Evolutionary conservation across 2,113 vertebrate genomes (phyloP).

Genomic region (Hippocampus zosterae): DNA sequence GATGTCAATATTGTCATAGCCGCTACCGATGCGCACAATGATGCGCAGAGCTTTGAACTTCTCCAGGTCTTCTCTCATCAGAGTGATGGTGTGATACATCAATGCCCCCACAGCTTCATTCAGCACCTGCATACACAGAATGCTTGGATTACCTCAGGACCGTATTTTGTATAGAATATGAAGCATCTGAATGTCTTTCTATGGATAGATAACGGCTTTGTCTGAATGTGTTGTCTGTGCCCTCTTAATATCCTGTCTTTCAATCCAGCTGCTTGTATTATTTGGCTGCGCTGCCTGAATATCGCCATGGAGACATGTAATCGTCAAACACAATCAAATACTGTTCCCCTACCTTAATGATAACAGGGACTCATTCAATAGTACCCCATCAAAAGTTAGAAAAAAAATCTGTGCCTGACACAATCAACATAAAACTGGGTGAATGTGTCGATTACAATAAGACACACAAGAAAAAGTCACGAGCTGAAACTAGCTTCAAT

Average conservation of each 20-base stretch:
- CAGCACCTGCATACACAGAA: conserved; percentile 79
- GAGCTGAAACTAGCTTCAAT: too few relatives aligned
- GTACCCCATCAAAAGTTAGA: background rate
- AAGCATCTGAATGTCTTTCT: background rate
- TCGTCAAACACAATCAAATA: background rate
- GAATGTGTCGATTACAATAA: background rate
- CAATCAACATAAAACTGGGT: background rate
- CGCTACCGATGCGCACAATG: conserved; percentile 96
- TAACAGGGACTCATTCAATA: background rate
- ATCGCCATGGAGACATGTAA: background rate
- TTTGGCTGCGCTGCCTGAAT: background rate
- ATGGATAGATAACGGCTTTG: background rate
- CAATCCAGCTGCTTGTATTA: background rate
- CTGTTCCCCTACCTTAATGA: background rate
- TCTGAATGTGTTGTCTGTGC: background rate
- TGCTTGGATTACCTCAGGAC: background rate
- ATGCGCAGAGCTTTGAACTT: conserved; percentile 98
- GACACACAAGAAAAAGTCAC: too few relatives aligned
- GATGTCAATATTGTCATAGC: conserved; percentile 98
- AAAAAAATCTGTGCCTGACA: background rate
- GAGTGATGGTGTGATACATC: conserved; percentile 99
- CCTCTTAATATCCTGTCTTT: background rate
- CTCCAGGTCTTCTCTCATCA: conserved; percentile 95
- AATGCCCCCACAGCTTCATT: conserved; percentile 96
- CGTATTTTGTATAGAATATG: background rate